phyloP scores from a whole-genome alignment of 2,113 vertebrate genomes.

The Lasiurus borealis region DNA sequence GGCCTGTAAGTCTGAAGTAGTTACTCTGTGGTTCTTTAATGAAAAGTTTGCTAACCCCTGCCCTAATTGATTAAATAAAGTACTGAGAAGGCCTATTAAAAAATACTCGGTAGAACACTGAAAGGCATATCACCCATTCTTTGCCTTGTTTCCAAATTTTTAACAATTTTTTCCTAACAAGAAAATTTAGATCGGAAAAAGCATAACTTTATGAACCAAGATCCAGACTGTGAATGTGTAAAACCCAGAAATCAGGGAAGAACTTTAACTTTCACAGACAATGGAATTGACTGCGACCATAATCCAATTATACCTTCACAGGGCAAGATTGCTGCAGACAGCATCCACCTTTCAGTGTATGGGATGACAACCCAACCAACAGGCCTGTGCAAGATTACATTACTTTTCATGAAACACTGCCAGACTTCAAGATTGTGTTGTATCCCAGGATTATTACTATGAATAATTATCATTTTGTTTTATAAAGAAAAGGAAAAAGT shows the following conservation, averaged over 20 bases:
- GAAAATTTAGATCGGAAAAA: not conserved
- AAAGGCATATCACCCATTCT: not conserved
- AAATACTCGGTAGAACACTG: not conserved
- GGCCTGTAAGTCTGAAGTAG: not conserved
- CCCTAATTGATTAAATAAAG: not conserved
- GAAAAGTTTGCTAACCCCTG: not conserved
- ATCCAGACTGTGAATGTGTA: not conserved
- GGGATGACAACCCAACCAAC: not conserved
- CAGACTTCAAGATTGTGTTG: not conserved
- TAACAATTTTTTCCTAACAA: not conserved
- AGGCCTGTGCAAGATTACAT: not conserved
- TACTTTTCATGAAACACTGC: not conserved
- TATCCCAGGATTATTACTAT: not conserved
- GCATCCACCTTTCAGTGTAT: not conserved
- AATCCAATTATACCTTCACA: not conserved
- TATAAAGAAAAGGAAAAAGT: not conserved
- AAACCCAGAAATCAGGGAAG: not conserved
- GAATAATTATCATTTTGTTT: not conserved
- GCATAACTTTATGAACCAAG: not conserved
- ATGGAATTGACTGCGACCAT: not conserved
- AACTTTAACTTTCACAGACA: not conserved
- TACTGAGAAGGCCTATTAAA: not conserved
- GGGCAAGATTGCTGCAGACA: not conserved
- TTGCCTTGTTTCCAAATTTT: constrained; percentile 30
- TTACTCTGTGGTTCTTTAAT: not conserved